These are phyloP conservation scores for Scolopax bukidnonensis DNA, from an alignment of 2,797 vertebrate species.

Conservation along the genomic window DNA sequence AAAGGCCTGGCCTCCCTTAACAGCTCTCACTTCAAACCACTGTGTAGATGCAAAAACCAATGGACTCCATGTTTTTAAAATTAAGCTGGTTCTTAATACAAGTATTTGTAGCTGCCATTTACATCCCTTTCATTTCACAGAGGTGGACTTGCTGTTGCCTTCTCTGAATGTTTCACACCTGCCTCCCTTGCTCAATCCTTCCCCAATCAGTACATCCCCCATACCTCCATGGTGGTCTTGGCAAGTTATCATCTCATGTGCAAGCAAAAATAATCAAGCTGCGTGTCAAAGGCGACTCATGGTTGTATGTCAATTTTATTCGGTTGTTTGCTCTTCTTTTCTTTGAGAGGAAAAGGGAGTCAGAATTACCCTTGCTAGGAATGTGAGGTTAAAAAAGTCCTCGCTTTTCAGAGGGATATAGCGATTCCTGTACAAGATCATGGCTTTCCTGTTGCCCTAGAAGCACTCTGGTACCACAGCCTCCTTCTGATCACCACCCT, in stretches of 20 bases:
- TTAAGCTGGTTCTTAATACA: neutral
- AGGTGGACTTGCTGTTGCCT: neutral
- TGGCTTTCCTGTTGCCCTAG: neutral
- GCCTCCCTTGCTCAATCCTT: neutral
- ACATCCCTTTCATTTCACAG: neutral
- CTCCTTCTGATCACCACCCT: neutral
- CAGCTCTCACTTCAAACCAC: neutral
- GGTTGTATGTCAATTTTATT: slow-evolving; percentile 50
- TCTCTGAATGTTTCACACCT: neutral
- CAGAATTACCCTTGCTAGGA: neutral
- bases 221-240: neutral
- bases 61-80: neutral
- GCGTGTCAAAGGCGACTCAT: neutral
- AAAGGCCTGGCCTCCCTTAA: neutral
- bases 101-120: neutral
- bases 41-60: neutral
- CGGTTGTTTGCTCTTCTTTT: neutral
- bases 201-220: neutral
- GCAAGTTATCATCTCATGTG: neutral
- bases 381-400: slow-evolving; percentile 6
- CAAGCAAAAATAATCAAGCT: slow-evolving; percentile 32
- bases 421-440: neutral
- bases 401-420: neutral
- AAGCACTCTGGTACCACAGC: neutral
- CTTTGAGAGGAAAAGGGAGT: neutral